Conservation (phyloP, 2,797 vertebrate species). For the Setipinna tenuifilis region DNA sequence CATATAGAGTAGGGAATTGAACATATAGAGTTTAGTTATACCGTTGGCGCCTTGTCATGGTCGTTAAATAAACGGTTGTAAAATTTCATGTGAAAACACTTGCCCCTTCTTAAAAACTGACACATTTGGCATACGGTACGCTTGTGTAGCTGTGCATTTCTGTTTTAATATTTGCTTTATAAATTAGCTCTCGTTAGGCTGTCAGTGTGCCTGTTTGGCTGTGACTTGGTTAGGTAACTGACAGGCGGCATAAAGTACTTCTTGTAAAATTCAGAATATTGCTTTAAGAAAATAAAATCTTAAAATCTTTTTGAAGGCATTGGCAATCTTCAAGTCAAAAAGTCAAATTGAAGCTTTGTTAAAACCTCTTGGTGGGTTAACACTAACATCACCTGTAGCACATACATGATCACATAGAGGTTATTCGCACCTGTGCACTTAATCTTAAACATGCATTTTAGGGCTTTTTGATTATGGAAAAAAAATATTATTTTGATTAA, state of each 20-base stretch:
- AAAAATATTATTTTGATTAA: too few relatives aligned
- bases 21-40: neutral
- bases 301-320: neutral
- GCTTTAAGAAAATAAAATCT: neutral
- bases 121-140: neutral
- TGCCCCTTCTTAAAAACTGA: neutral
- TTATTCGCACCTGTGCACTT: too few relatives aligned
- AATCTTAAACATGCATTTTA: too few relatives aligned
- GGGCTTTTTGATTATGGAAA: too few relatives aligned
- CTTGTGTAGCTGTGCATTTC: neutral
- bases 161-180: neutral
- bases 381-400: neutral
- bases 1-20: neutral
- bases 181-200: neutral
- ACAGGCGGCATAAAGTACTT: neutral
- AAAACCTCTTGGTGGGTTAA: neutral
- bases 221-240: neutral
- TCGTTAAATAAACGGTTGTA: neutral
- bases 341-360: neutral
- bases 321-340: too few relatives aligned
- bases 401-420: neutral
- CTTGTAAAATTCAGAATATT: neutral
- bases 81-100: slow-evolving; percentile 1
- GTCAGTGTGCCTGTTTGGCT: neutral
- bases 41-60: neutral